phyloP scores from a whole-genome alignment of 2,113 vertebrate genomes.

The Odocoileus virginianus region DNA sequence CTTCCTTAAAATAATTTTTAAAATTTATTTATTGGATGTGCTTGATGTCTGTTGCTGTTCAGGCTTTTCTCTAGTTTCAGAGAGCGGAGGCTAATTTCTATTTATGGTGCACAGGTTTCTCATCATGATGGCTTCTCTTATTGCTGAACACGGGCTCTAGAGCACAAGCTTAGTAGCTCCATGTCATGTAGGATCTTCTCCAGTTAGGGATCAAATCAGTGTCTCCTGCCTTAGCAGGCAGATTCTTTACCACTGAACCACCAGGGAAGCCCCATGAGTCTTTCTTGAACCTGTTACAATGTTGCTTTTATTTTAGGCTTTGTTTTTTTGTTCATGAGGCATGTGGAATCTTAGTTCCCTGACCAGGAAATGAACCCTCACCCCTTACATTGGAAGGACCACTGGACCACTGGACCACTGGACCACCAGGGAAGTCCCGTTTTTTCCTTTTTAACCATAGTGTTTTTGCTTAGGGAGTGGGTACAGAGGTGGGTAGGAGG shows the following conservation, averaged over 20 bases:
- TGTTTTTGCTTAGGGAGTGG: background rate
- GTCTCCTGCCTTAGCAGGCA: background rate
- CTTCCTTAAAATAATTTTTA: background rate
- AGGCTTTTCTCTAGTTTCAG: background rate
- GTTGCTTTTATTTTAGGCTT: background rate
- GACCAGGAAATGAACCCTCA: background rate
- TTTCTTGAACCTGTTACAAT: background rate
- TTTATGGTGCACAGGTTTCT: background rate
- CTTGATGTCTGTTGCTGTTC: fast-evolving
- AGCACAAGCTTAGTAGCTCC: background rate
- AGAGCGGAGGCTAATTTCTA: background rate
- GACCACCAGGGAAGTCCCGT: background rate
- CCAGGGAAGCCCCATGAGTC: background rate
- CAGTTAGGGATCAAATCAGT: background rate
- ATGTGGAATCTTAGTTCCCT: background rate
- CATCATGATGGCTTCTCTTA: fast-evolving
- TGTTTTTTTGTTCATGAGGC: background rate
- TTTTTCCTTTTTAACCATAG: background rate
- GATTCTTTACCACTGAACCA: background rate
- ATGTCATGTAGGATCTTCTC: background rate
- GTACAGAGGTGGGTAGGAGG: background rate
- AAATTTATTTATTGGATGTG: background rate
- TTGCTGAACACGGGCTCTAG: background rate
- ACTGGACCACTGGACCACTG: background rate
- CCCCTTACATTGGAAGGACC: background rate